Conservation (phyloP, 2,888 invertebrate species). For the Agonopterix heracliana region DNA sequence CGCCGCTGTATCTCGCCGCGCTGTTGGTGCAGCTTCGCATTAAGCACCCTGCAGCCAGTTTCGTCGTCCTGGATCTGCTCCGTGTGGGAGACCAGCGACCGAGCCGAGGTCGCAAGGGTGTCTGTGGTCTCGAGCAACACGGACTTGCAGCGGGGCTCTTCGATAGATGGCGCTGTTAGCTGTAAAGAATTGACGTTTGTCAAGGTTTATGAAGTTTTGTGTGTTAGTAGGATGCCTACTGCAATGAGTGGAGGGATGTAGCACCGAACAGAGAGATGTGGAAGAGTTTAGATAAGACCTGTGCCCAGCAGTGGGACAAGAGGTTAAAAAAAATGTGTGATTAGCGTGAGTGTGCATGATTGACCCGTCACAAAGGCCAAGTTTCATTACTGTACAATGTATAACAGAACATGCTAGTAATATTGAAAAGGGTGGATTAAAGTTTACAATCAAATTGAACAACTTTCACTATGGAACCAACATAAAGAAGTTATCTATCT, state of each 20-base stretch:
- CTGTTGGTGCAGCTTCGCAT: constrained; percentile 6
- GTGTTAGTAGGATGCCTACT: not conserved
- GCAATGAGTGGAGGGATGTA: too few species aligned
- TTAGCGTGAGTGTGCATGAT: too few species aligned
- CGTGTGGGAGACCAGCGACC: constrained; percentile 9
- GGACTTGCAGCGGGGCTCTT: constrained; percentile 18
- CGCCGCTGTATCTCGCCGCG: constrained; percentile 15
- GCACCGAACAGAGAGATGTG: too few species aligned
- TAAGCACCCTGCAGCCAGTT: constrained; percentile 2
- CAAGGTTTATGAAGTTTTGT: not conserved
- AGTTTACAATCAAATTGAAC: too few species aligned
- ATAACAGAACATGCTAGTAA: too few species aligned
- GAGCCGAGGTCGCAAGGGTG: constrained; percentile 11
- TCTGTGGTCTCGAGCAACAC: constrained; percentile 15
- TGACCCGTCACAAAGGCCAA: too few species aligned
- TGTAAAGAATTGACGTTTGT: constrained; percentile 4
- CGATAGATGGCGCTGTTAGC: constrained; percentile 22
- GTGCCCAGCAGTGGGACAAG: not conserved
- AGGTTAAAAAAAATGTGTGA: too few species aligned
- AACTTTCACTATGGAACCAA: too few species aligned
- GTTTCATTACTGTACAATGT: too few species aligned
- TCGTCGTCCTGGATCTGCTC: constrained; percentile 14
- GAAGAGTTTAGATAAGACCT: not conserved
- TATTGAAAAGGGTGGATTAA: too few species aligned
- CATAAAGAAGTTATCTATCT: too few species aligned